A percentile compares a stretch with the other conserved stretches of the same genome.
These are phyloP conservation scores for Ramphastos sulfuratus DNA, from an alignment of 2,113 vertebrate species.

Conservation along the genomic window DNA sequence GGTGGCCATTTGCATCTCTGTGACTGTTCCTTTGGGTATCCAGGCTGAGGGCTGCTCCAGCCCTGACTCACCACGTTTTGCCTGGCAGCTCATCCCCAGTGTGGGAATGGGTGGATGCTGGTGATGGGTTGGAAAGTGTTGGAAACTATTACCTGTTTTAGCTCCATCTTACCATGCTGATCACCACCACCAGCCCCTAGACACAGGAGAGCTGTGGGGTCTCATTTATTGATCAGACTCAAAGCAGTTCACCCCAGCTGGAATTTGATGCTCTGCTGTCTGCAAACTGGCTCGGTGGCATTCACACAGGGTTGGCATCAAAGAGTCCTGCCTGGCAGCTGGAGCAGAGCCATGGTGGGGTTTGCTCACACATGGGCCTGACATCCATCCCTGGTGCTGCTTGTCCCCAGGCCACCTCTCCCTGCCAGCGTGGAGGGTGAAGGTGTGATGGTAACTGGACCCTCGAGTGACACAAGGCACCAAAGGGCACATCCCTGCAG, in stretches of 20 bases:
- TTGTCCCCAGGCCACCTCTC: not conserved
- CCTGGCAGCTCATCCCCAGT: not conserved
- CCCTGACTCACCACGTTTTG: not conserved
- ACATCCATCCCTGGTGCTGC: rapidly evolving
- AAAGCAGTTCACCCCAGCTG: not conserved
- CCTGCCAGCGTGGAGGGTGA: not conserved
- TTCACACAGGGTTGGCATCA: not conserved
- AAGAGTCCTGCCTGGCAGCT: rapidly evolving
- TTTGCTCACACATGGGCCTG: not conserved
- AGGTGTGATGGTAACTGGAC: rapidly evolving
- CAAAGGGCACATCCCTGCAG: not conserved
- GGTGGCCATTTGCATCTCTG: not conserved
- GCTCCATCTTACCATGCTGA: not conserved
- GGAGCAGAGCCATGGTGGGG: rapidly evolving
- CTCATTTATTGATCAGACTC: not conserved
- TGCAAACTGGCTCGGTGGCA: not conserved
- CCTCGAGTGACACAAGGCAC: rapidly evolving
- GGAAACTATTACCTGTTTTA: not conserved
- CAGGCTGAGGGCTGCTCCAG: not conserved
- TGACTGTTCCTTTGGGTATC: not conserved
- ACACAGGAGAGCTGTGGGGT: not conserved
- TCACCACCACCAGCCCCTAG: not conserved
- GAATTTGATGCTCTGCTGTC: rapidly evolving
- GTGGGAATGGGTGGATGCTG: rapidly evolving
- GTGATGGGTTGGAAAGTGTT: rapidly evolving